Percentiles rank a stretch among this genome's conserved stretches.
Evolutionary conservation across 2,113 vertebrate genomes (phyloP).

Genomic region (Megalops atlanticus): DNA sequence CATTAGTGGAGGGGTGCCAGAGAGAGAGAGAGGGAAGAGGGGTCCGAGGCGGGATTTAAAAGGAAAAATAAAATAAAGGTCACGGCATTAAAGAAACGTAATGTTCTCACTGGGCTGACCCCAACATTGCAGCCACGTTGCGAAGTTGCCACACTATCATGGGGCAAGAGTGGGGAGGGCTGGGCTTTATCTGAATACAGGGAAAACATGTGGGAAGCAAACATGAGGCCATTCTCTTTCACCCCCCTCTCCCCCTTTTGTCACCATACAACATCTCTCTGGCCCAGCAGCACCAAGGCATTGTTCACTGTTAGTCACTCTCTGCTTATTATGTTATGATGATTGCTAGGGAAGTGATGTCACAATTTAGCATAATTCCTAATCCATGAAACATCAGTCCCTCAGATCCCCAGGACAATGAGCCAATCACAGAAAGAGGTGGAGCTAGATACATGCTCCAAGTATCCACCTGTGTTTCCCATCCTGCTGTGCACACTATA

Average conservation of each 20-base stretch:
- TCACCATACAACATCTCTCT: not conserved
- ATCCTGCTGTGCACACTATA: not conserved
- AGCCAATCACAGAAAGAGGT: not conserved
- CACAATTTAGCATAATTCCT: too few species aligned
- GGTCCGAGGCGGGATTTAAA: not conserved
- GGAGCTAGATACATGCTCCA: not conserved
- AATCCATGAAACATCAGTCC: too few species aligned
- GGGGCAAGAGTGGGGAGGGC: not conserved
- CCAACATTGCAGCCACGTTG: not conserved
- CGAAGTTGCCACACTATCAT: not conserved
- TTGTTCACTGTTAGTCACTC: too few species aligned
- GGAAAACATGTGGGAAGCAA: not conserved
- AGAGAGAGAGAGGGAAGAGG: not conserved
- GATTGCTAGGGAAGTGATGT: not conserved
- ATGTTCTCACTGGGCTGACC: not conserved
- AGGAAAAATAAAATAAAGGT: conserved; percentile 1
- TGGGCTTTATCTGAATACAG: not conserved
- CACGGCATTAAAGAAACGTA: not conserved
- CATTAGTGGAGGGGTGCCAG: conserved; percentile 9
- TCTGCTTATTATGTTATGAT: not conserved
- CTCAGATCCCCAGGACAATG: too few species aligned
- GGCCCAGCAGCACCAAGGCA: not conserved
- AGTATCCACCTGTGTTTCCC: not conserved
- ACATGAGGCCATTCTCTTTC: too few species aligned
- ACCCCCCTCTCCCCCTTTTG: not conserved